Evolutionary conservation across 1,140 invertebrate species (phyloP), one percentile per base, ranked within the genome.

Genomic region (Temnothorax longispinosus): DNA sequence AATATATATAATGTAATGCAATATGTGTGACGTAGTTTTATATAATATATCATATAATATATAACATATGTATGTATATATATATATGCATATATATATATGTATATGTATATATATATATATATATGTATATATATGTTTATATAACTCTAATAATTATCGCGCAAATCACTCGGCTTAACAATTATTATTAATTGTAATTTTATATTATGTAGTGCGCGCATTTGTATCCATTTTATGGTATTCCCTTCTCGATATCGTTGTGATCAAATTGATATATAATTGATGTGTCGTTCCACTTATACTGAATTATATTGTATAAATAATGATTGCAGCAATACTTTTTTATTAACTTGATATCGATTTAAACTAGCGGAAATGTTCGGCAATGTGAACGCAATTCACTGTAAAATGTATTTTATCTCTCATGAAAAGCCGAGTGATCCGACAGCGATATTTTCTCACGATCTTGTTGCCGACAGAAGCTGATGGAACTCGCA

Each of bases 1-100:
- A 87, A 78, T 87, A 78, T 89, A 87, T 88, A 88, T 64, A 74
- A 88, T 88, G 78, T 64, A 52, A 77, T 71, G 81, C 67, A 78
- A 72, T 85, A 62, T 87, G 60, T 87, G 65, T 88, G 56, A 64
- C 21, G 56, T 64, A 77, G 18, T 58, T 74, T 84, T 15, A 38
- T 58, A 32, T 82, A 72, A 56, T 58, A 58, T 72, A 71, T 72
- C 41, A 69, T 65, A 65, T 69, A 69, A 44, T 85, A 52, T 86
- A 41, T 60, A 78, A 80, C 77, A 71, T 69, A 69, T 62, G 65
- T 78, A 86, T 86, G 50, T 56, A 62, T 54, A 44, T 56, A 44
- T 56, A 27, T 71, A 47, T 76, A 15, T 27, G 18, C 47, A 38
- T 52, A 64, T 47, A 52, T 47, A 74, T 58, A 13, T 50, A 18